Conservation (phyloP, 2,797 vertebrate genomes). For the Urocyon cinereoargenteus region DNA sequence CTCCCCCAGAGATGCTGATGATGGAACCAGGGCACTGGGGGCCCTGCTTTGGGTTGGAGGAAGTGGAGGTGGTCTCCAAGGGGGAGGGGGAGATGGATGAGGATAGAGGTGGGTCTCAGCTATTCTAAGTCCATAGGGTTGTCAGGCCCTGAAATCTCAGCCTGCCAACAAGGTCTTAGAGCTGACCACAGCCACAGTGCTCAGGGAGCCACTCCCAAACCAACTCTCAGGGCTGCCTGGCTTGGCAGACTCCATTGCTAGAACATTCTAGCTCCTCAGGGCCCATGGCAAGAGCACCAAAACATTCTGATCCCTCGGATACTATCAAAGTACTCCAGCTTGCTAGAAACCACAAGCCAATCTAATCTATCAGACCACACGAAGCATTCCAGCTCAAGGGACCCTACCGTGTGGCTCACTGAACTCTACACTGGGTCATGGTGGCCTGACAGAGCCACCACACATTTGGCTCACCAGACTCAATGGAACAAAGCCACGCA, state of each 20-base stretch:
- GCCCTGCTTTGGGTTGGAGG: constrained; percentile 75
- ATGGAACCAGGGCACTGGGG: constrained; percentile 70
- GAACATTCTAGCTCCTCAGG: constrained; percentile 45
- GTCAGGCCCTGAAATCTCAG: constrained; percentile 51
- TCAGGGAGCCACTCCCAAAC: constrained; percentile 16
- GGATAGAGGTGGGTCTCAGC: constrained; percentile 39
- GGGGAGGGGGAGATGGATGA: background rate
- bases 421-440: background rate
- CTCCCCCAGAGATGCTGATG: constrained; percentile 83
- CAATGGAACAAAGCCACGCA: constrained; percentile 75
- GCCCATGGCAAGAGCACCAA: constrained; percentile 10
- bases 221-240: constrained; percentile 13
- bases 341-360: constrained; percentile 39
- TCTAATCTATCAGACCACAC: background rate
- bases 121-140: constrained; percentile 51
- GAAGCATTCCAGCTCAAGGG: background rate
- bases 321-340: background rate
- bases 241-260: background rate
- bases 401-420: constrained; percentile 6
- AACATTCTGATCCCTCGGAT: constrained; percentile 18
- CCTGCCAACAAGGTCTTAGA: constrained; percentile 18
- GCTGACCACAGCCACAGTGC: background rate
- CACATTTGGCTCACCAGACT: constrained; percentile 67
- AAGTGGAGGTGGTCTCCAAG: constrained; percentile 54
- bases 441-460: constrained; percentile 55